These are phyloP conservation scores for Gorsachius goisagi DNA, from an alignment of 2,113 vertebrate genomes.

Conservation along the genomic window DNA sequence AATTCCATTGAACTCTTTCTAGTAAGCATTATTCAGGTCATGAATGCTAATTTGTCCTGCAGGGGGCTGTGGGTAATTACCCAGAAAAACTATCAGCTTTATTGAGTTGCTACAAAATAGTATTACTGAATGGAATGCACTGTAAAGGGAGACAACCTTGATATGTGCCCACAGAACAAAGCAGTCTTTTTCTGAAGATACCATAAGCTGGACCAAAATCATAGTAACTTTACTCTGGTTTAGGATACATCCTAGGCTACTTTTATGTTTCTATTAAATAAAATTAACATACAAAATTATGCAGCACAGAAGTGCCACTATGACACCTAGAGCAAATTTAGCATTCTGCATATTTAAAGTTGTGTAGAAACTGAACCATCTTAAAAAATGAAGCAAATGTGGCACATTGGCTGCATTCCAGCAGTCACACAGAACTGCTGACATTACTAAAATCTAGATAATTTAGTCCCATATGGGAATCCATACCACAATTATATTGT, in stretches of 20 bases:
- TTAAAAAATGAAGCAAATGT: conserved; percentile 75
- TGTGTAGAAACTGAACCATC: conserved; percentile 72
- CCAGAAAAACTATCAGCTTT: conserved; percentile 82
- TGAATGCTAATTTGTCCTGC: conserved; percentile 85
- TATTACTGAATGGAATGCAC: conserved; percentile 68
- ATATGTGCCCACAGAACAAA: conserved; percentile 35
- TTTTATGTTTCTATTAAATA: conserved; percentile 67
- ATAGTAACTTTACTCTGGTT: conserved; percentile 49
- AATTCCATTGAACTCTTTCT: conserved; percentile 85
- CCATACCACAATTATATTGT: conserved; percentile 83
- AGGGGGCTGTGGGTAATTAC: conserved; percentile 84
- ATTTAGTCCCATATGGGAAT: conserved; percentile 85
- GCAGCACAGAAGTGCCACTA: conserved; percentile 69
- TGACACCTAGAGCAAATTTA: conserved; percentile 72
- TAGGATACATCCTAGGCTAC: conserved; percentile 39
- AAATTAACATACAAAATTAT: conserved; percentile 73
- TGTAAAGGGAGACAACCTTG: conserved; percentile 73
- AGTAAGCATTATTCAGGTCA: conserved; percentile 84
- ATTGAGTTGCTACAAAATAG: conserved; percentile 80
- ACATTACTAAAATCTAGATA: conserved; percentile 80
- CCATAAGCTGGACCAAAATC: conserved; percentile 29
- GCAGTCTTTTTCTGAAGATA: not conserved
- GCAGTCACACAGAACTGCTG: conserved; percentile 76
- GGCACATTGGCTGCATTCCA: conserved; percentile 77
- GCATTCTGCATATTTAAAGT: conserved; percentile 76